phyloP scores from a whole-genome alignment of 1,140 invertebrate species.

The Hylaeus volcanicus region DNA sequence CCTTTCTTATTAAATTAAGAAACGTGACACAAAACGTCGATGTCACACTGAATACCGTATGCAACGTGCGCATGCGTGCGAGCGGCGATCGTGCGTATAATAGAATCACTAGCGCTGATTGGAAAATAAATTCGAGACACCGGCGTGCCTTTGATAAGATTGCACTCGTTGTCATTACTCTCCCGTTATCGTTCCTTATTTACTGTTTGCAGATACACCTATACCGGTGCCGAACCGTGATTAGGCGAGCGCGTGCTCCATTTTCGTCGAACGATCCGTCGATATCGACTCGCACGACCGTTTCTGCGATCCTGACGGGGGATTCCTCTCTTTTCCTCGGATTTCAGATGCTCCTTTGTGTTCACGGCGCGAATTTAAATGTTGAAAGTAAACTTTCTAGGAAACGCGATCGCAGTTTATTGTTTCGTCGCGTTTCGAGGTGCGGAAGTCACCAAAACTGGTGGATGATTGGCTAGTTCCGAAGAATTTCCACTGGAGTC shows the following conservation, averaged over 20 bases:
- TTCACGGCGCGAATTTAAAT: slow-evolving; percentile 2
- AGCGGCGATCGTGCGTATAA: slow-evolving; percentile 35
- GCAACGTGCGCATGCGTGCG: background rate
- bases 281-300: background rate
- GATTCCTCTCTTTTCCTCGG: background rate
- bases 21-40: background rate
- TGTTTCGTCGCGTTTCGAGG: too few species aligned
- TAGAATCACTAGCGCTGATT: slow-evolving; percentile 52
- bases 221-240: slow-evolving; percentile 26
- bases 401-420: too few species aligned
- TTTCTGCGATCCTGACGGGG: background rate
- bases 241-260: slow-evolving; percentile 29
- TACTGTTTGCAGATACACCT: slow-evolving; percentile 53
- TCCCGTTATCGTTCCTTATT: slow-evolving; percentile 59
- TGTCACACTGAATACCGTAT: background rate
- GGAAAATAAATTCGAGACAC: slow-evolving; percentile 64
- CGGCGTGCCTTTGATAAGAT: slow-evolving; percentile 62
- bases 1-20: background rate
- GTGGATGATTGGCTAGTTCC: too few species aligned
- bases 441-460: too few species aligned
- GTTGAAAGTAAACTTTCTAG: slow-evolving; percentile 24
- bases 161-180: slow-evolving; percentile 45
- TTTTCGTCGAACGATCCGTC: background rate
- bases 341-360: background rate
- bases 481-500: background rate